Base-by-base conservation (phyloP, 2,113 vertebrate species). In the Ciconia stormi region DNA sequence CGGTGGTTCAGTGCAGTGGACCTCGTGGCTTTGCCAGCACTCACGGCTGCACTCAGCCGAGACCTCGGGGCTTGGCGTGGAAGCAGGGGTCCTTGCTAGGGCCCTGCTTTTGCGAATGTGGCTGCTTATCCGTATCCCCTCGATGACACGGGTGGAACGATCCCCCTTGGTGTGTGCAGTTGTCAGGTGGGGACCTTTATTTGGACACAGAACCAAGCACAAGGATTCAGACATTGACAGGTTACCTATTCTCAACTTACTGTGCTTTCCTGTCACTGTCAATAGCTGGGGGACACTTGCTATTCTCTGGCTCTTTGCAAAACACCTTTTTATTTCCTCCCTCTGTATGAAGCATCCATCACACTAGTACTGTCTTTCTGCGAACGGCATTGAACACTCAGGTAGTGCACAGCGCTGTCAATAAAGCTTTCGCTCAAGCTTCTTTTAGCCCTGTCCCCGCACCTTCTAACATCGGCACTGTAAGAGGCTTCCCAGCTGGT, bases 1-100 rank as follows among this genome's bases (percentile, higher is more conserved):
- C n/a, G 3, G 12, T 2, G 34, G n/a, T 19, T 74, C 0, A 0
- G n/a, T 49, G 44, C 46, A 7, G 9, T 1, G 15, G 84, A 38
- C 20, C 22, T 38, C 6, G 15, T 12, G 46, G 38, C 9, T 29
- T 52, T 82, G 32, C 66, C 90, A 73, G 67, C 25, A 20, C 36
- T 16, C 40, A 7, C 36, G 58, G 87, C 72, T 47, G 77, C 40
- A 2, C n/a, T 5, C 72, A 20, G 32, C n/a, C 36, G 30, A 49
- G 38, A 42, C 50, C 46, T 27, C 8, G 9, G 49, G 50, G 40
- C 67, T 22, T 3, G 10, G 29, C 16, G 2, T 5, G 23, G 38
- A 16, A 42, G 38, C 47, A 23, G 27, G 27, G 38, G 30, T 34
- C 32, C 11, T 3, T 8, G 21, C 32, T 46, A 22, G 47, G 9